A percentile compares a stretch with the other conserved stretches of the same genome.
phyloP scores from a whole-genome alignment of 2,888 invertebrate species.

The Bellardia bayeri region DNA sequence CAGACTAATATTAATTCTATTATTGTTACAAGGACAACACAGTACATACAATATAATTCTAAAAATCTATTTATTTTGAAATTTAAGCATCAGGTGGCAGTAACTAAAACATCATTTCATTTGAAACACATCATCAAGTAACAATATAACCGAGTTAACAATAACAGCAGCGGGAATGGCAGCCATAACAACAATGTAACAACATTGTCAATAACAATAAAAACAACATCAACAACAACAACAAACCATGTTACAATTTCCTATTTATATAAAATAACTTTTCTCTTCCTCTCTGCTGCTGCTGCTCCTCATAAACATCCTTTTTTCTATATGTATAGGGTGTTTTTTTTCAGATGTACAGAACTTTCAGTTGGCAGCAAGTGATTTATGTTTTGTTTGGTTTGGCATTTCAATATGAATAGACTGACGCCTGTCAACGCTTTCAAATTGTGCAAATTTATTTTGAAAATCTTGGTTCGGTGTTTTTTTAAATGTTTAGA shows the following conservation, averaged over 20 bases:
- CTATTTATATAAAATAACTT: conserved; percentile 58
- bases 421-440: too few species aligned
- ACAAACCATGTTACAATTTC: conserved; percentile 68
- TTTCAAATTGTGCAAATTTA: too few species aligned
- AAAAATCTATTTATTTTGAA: conserved; percentile 35
- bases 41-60: neutral
- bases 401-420: too few species aligned
- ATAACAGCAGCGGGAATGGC: conserved; percentile 14
- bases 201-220: conserved; percentile 47
- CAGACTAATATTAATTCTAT: neutral
- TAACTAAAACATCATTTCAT: conserved; percentile 54
- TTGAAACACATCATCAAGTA: conserved; percentile 20
- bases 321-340: neutral
- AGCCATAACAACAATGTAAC: conserved; percentile 22
- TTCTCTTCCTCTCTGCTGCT: neutral
- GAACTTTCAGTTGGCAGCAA: too few species aligned
- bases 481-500: too few species aligned
- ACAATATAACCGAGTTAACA: conserved; percentile 25
- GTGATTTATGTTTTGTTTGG: too few species aligned
- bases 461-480: too few species aligned
- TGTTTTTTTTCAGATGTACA: too few species aligned
- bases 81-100: conserved; percentile 69
- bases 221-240: conserved; percentile 3
- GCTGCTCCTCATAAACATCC: neutral
- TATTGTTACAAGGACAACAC: conserved; percentile 12